Percentiles rank a stretch among this genome's conserved stretches.
Evolutionary conservation across 30 jellyfish, hydroid and myxozoan genomes (phyloP).

Genomic region (Turritopsis dohrnii): DNA sequence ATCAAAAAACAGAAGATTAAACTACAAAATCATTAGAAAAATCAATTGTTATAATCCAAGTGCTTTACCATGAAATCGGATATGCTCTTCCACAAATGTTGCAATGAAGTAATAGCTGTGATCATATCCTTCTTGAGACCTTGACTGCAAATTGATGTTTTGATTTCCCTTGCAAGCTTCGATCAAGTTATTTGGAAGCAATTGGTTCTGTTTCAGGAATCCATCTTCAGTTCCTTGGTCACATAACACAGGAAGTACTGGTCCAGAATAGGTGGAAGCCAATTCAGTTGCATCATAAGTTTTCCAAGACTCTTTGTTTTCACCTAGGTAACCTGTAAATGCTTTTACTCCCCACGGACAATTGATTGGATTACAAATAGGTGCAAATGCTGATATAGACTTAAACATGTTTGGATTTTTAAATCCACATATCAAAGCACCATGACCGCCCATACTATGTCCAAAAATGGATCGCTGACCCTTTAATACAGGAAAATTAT

Average conservation of each 20-base stretch:
- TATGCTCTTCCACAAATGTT: conserved; percentile 83
- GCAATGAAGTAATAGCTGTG: conserved; percentile 80
- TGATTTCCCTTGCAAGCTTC: conserved; percentile 55
- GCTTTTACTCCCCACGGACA: conserved; percentile 98
- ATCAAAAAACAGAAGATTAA: too few relatives aligned
- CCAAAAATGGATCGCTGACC: conserved; percentile 81
- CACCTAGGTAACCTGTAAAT: conserved; percentile 80
- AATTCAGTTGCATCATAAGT: conserved; percentile 86
- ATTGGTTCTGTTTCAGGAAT: conserved; percentile 61
- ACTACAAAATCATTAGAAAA: neutral
- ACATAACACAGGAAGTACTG: conserved; percentile 50
- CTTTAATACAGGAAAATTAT: conserved; percentile 61
- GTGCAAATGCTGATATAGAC: conserved; percentile 94
- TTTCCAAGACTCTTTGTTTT: conserved; percentile 78
- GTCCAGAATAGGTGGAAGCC: conserved; percentile 60
- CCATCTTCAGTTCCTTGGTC: conserved; percentile 85
- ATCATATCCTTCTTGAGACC: conserved; percentile 90
- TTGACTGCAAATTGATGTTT: conserved; percentile 17
- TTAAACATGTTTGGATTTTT: conserved; percentile 83
- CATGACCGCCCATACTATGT: conserved; percentile 99
- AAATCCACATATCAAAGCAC: conserved; percentile 78
- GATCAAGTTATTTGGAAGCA: conserved; percentile 69
- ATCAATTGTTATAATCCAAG: conserved; percentile 6
- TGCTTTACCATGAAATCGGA: conserved; percentile 67
- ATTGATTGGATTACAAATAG: conserved; percentile 88